Percentiles rank a stretch among this genome's conserved stretches.
These are phyloP conservation scores for Squalus acanthias DNA, from an alignment of 2,797 vertebrate genomes.

Conservation along the genomic window DNA sequence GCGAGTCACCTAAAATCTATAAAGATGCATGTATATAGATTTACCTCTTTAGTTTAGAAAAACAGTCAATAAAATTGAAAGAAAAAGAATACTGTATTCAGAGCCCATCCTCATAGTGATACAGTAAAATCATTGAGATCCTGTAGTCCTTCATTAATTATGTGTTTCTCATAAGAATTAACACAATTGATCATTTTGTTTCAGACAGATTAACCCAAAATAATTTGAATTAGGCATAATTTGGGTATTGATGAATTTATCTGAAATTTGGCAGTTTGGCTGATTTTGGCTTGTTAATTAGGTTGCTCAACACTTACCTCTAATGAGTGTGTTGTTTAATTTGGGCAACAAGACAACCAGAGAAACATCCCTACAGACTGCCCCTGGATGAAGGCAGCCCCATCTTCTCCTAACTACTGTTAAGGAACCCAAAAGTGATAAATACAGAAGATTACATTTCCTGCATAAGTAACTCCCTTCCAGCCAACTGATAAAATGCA, in stretches of 20 bases:
- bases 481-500: neutral
- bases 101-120: neutral
- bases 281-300: neutral
- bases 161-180: neutral
- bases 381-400: neutral
- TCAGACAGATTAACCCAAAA: neutral
- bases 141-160: neutral
- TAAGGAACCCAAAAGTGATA: neutral
- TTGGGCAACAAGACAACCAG: neutral
- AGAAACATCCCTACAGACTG: neutral
- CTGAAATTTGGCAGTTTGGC: neutral
- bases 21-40: conserved; percentile 22
- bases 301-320: too few species aligned
- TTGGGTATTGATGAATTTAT: neutral
- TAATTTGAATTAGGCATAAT: neutral
- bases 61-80: conserved; percentile 26
- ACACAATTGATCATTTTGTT: conserved; percentile 9
- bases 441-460: neutral
- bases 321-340: neutral
- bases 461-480: neutral
- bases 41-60: conserved; percentile 3
- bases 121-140: neutral
- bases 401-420: neutral
- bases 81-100: conserved; percentile 2
- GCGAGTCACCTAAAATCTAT: neutral